A percentile compares a stretch with the other conserved stretches of the same genome.
Evolutionary conservation across 2,888 invertebrate genomes (phyloP).

Genomic region (Pheosia tremula): DNA sequence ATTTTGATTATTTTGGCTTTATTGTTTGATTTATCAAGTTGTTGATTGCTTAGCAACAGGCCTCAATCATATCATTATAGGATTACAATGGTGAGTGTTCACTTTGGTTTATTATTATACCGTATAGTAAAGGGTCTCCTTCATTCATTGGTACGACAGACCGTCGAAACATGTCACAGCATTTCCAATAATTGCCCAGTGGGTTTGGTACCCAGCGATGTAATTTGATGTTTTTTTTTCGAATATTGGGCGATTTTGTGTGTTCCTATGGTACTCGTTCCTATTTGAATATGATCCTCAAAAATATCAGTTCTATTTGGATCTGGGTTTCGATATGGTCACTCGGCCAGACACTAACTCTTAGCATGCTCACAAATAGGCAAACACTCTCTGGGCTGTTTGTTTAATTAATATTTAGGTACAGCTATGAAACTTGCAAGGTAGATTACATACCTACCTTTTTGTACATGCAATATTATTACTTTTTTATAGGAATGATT

Average conservation of each 20-base stretch:
- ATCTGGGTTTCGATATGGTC: background rate
- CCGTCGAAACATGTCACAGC: conserved; percentile 3
- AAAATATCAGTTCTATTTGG: background rate
- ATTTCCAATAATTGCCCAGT: background rate
- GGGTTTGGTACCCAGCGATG: background rate
- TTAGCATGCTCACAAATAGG: too few relatives aligned
- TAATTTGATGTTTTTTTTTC: background rate
- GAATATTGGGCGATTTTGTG: background rate
- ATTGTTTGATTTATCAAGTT: conserved; percentile 47
- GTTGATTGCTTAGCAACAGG: conserved; percentile 37
- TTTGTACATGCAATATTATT: background rate
- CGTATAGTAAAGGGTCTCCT: conserved; percentile 36
- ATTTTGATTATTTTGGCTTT: conserved; percentile 60
- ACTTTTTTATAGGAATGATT: background rate
- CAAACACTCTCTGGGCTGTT: too few relatives aligned
- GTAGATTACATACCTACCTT: background rate
- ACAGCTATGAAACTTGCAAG: too few relatives aligned
- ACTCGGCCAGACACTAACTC: too few relatives aligned
- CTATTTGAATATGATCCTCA: background rate
- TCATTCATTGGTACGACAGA: conserved; percentile 16
- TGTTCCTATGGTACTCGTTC: background rate
- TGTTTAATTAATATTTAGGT: too few relatives aligned
- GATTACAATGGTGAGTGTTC: conserved; percentile 62
- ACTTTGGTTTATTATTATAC: conserved; percentile 16
- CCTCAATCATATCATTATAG: conserved; percentile 39